Evolutionary conservation across 2,888 invertebrate species (phyloP).

Genomic region (Molorchus minor): DNA sequence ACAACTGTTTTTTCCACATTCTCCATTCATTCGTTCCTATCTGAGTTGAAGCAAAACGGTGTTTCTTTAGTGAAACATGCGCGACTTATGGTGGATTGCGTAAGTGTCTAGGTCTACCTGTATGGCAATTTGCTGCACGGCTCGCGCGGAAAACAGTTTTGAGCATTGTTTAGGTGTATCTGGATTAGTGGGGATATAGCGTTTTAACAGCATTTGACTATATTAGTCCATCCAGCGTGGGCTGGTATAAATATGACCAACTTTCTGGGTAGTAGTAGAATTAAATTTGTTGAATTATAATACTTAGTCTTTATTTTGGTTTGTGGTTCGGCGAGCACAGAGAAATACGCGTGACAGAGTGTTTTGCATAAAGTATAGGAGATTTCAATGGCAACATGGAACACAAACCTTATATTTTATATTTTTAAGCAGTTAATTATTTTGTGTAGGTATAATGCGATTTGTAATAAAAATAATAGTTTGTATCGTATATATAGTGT

Average conservation of each 20-base stretch:
- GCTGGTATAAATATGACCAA: conserved; percentile 22
- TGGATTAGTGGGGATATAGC: conserved; percentile 16
- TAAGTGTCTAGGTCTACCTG: conserved; percentile 45
- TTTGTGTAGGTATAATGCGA: too few species aligned
- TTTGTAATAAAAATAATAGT: too few species aligned
- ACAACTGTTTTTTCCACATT: background rate
- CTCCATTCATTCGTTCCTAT: conserved; percentile 1
- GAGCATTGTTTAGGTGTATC: conserved; percentile 26
- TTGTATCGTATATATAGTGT: too few species aligned
- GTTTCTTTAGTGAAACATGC: conserved; percentile 34
- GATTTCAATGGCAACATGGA: conserved; percentile 21
- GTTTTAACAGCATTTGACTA: conserved; percentile 6
- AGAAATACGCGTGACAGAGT: background rate
- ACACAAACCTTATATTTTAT: too few species aligned
- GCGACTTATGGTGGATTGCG: conserved; percentile 43
- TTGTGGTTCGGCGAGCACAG: background rate
- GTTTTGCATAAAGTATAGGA: background rate
- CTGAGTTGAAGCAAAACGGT: background rate
- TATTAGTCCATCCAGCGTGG: conserved; percentile 10
- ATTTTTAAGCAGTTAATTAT: too few species aligned
- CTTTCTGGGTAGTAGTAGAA: conserved; percentile 7
- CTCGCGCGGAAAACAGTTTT: conserved; percentile 48
- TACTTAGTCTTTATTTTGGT: background rate
- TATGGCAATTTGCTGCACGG: conserved; percentile 46
- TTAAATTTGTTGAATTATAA: background rate